Conservation (phyloP, 2,888 invertebrate genomes). For the Brachyptera putata region DNA sequence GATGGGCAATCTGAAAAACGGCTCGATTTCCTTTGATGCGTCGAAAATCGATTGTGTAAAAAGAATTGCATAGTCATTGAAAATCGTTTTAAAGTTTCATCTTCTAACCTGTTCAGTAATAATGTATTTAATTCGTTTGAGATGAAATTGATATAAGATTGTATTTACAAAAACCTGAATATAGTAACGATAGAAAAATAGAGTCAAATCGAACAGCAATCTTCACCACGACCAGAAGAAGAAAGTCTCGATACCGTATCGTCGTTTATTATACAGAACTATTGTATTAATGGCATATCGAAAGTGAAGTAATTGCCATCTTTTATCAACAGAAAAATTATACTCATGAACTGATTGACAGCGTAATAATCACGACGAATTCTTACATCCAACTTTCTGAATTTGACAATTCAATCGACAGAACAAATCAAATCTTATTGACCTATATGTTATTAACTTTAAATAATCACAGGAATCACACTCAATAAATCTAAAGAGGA, state of each 20-base stretch:
- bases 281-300: no score
- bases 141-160: not conserved
- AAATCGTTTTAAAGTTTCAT: not conserved
- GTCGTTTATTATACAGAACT: no score
- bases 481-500: conserved; percentile 11
- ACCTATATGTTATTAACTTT: not conserved
- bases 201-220: no score
- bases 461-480: conserved; percentile 20
- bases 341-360: not conserved
- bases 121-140: not conserved
- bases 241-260: no score
- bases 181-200: no score
- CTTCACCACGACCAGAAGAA: no score
- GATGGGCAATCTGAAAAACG: no score
- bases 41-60: no score
- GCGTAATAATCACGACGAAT: not conserved
- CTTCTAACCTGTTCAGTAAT: not conserved
- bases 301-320: conserved; percentile 2
- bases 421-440: not conserved
- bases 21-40: no score
- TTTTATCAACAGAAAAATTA: not conserved
- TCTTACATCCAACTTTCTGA: not conserved
- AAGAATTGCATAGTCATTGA: not conserved
- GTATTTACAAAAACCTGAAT: no score
- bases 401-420: no score